Evolutionary conservation across 2,888 invertebrate genomes (phyloP), one percentile per base, ranked within the genome.

Genomic region (Eretmocerus hayati): DNA sequence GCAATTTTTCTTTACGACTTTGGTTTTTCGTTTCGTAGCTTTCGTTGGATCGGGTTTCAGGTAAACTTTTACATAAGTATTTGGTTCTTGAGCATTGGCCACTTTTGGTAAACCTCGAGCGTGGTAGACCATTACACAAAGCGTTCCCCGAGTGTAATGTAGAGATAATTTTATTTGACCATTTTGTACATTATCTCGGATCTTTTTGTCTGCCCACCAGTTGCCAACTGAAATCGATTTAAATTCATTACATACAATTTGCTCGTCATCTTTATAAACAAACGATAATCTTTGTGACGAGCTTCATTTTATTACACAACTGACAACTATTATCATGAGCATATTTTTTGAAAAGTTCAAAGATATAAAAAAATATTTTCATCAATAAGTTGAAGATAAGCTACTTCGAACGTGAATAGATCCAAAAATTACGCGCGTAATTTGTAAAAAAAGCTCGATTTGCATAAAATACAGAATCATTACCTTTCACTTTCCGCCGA

Each of bases 11-110:
- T 87, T 86, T 2, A 94, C 84, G 2, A 94, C 90, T 73, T 92
- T 90, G 1, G 97, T 97, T 74, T 99, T 99, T 43, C 93, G 79
- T 73, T 99, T 99, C 15, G 96, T 95, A 57, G 81, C 84, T 74
- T 95, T 95, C 47, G 83, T 83, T 19, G 85, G 84, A 71, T 97
- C 96, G 8, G 97, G 96, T 60, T 90, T 83, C 51, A 99, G 76
- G 72, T 97, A 97, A 43, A 87, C 88, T 77, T 91, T 91, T 48
- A 91, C 90, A 63, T 91, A 91, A 6, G 90, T 88, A 58, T 87
- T 89, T 9, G 90, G 91, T 65, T 90, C 90, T 65, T 90, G 81
- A 6, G 84, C 84, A 60, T 86, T 87, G 9, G 85, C 80, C 41
- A 88, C 80, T 66, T 82, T 75, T 0, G 89, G 87, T 55, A 96